Percentiles rank a stretch among this genome's conserved stretches.
These are phyloP conservation scores for Poecilia latipinna DNA, from an alignment of 2,113 vertebrate genomes.

Conservation along the genomic window DNA sequence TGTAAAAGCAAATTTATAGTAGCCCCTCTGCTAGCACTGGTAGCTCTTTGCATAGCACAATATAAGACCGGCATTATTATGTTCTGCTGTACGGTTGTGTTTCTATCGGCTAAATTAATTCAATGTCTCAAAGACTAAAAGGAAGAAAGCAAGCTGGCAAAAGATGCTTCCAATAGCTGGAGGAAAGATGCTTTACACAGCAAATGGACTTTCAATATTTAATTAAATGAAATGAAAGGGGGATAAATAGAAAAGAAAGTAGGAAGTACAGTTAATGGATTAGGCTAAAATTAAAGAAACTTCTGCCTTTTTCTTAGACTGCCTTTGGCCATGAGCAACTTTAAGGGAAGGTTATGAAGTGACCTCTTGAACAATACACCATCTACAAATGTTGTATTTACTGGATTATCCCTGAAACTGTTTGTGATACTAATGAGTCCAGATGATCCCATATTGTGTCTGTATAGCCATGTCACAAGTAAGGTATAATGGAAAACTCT, in stretches of 20 bases:
- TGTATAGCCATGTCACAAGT: neutral
- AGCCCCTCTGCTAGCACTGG: conserved; percentile 3
- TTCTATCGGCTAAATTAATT: conserved; percentile 43
- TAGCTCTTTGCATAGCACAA: conserved; percentile 26
- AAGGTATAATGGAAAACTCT: conserved; percentile 1
- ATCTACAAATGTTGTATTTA: conserved; percentile 9
- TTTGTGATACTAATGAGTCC: conserved; percentile 23
- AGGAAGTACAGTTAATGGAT: neutral
- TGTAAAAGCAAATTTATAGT: conserved; percentile 13
- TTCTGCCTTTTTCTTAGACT: neutral
- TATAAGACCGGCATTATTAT: conserved; percentile 6
- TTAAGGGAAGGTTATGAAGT: conserved; percentile 7
- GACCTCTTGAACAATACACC: conserved; percentile 1
- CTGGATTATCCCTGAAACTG: conserved; percentile 13
- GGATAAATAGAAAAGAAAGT: neutral
- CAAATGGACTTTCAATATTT: conserved; percentile 32
- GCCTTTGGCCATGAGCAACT: conserved; percentile 15
- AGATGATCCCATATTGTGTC: conserved; percentile 5
- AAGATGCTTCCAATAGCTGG: conserved; percentile 22
- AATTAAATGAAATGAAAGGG: conserved; percentile 22
- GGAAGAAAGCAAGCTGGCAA: conserved; percentile 22
- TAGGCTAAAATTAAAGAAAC: neutral
- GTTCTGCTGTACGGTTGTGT: conserved; percentile 7
- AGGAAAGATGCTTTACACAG: neutral
- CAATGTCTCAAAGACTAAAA: conserved; percentile 19